Percentiles rank a stretch among this genome's conserved stretches.
Evolutionary conservation across 2,888 invertebrate species (phyloP).

Genomic region (Taenaris catops): DNA sequence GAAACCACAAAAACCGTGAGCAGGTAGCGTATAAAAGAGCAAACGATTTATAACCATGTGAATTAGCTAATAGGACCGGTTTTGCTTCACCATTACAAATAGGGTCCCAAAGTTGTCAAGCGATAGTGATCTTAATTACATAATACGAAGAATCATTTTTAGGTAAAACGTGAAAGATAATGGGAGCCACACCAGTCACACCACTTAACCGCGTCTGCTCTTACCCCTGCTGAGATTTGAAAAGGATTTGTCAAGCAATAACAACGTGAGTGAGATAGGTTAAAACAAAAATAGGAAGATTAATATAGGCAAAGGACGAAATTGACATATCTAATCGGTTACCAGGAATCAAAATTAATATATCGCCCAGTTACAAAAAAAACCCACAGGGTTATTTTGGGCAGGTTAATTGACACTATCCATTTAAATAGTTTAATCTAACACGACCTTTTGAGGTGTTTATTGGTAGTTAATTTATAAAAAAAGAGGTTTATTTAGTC

Average conservation of each 20-base stretch:
- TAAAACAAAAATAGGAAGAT: constrained; percentile 24
- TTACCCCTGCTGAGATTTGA: constrained; percentile 64
- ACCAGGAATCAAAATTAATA: constrained; percentile 3
- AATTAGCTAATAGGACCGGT: constrained; percentile 54
- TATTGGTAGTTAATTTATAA: no score
- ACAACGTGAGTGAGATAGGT: constrained; percentile 28
- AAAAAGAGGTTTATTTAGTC: no score
- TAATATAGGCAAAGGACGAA: constrained; percentile 17
- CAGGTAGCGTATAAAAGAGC: constrained; percentile 56
- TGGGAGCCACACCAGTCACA: constrained; percentile 34
- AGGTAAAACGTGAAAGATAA: constrained; percentile 15
- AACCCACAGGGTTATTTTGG: no score
- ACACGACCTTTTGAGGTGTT: no score
- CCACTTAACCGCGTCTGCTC: constrained; percentile 44
- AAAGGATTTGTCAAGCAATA: constrained; percentile 47
- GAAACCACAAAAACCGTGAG: constrained; percentile 64
- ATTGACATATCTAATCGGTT: constrained; percentile 6
- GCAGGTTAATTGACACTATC: no score
- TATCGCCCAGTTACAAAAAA: no score
- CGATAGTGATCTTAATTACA: constrained; percentile 48
- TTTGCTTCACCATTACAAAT: constrained; percentile 43
- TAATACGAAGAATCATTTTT: constrained; percentile 23
- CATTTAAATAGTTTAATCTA: no score
- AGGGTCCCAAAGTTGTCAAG: constrained; percentile 35
- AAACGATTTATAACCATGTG: constrained; percentile 58